phyloP scores from a whole-genome alignment of 2,113 vertebrate species.

The Addax nasomaculatus region DNA sequence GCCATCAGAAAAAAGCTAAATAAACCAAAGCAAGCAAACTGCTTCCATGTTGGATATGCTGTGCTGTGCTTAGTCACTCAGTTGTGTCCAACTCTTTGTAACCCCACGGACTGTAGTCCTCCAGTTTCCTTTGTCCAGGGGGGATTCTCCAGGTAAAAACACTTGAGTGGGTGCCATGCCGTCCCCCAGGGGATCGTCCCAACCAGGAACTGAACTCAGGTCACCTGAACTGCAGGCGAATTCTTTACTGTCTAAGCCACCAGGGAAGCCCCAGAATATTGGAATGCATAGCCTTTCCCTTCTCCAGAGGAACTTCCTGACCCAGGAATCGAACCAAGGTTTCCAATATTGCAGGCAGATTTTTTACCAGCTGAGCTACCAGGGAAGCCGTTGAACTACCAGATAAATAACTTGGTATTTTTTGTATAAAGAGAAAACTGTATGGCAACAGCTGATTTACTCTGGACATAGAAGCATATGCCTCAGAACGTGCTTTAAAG shows the following conservation, averaged over 20 bases:
- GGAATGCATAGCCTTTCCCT: neutral
- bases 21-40: neutral
- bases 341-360: neutral
- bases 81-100: neutral
- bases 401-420: neutral
- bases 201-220: neutral
- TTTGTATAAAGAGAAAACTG: neutral
- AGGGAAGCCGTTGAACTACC: neutral
- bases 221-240: neutral
- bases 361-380: neutral
- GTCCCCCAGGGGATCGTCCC: neutral
- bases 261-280: neutral
- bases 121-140: neutral
- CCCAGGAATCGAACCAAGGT: neutral
- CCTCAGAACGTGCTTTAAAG: neutral
- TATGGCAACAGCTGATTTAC: neutral
- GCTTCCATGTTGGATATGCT: neutral
- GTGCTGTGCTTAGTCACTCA: neutral
- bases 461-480: neutral
- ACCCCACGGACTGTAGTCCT: neutral
- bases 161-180: neutral
- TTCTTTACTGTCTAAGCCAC: rapidly evolving
- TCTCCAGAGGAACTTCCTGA: neutral
- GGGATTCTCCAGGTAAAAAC: neutral
- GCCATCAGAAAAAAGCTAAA: neutral